Conservation (phyloP, 2,888 invertebrate genomes). For the Encarsia formosa region DNA sequence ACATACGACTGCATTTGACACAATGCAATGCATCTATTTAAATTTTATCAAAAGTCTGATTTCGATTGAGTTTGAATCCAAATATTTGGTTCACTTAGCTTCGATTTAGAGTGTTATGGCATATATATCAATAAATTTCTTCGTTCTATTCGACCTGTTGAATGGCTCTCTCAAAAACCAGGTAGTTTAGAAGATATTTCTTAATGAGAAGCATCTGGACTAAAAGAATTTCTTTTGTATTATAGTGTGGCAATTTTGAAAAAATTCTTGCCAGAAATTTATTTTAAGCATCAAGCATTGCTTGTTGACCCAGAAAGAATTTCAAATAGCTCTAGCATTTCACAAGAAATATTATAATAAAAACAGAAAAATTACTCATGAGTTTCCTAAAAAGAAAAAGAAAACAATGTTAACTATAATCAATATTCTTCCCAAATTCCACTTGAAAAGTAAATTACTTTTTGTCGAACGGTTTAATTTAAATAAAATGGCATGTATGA, state of each 20-base stretch:
- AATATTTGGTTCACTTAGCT: not conserved
- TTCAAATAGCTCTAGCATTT: constrained; percentile 3
- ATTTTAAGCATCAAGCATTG: constrained; percentile 26
- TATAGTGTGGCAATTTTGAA: constrained; percentile 28
- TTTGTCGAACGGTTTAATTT: not conserved
- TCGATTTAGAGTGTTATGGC: constrained; percentile 8
- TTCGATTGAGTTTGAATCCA: constrained; percentile 18
- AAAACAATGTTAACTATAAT: not conserved
- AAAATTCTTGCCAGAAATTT: constrained; percentile 26
- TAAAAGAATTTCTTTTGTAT: constrained; percentile 27
- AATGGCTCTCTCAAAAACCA: constrained; percentile 18
- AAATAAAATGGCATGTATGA: too few relatives aligned
- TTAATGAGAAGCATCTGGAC: constrained; percentile 29
- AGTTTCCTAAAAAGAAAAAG: not conserved
- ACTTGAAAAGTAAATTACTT: not conserved
- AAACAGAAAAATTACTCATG: not conserved
- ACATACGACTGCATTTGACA: constrained; percentile 23
- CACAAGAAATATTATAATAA: not conserved
- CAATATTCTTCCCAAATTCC: not conserved
- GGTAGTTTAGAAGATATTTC: constrained; percentile 22
- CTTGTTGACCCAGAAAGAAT: constrained; percentile 25
- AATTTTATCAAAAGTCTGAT: constrained; percentile 23
- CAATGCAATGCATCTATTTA: constrained; percentile 27
- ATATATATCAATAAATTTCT: constrained; percentile 6
- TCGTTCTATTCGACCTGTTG: constrained; percentile 21